Evolutionary conservation across 2,113 vertebrate genomes (phyloP).

Genomic region (Oreochromis aureus): DNA sequence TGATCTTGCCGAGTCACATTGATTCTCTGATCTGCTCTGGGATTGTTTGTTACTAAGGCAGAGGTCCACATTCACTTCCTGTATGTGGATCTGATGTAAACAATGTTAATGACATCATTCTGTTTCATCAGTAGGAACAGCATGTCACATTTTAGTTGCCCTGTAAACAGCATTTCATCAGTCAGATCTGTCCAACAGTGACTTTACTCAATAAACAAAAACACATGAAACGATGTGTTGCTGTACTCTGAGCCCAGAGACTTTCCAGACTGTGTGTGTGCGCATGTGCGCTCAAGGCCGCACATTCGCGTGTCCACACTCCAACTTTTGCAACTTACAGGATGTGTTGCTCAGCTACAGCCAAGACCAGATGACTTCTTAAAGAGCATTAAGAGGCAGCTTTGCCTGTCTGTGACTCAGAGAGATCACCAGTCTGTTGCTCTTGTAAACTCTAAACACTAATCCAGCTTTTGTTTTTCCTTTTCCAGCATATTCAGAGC

Average conservation of each 20-base stretch:
- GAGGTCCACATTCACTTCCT: not conserved
- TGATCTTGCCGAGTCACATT: not conserved
- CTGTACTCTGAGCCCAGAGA: not conserved
- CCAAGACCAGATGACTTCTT: not conserved
- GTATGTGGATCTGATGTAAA: not conserved
- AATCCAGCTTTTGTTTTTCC: not conserved
- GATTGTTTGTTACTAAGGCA: not conserved
- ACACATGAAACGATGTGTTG: not conserved
- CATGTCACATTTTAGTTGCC: not conserved
- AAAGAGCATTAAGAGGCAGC: not conserved
- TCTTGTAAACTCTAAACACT: not conserved
- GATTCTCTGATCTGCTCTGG: not conserved
- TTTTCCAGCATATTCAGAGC: not conserved
- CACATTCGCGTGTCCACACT: not conserved
- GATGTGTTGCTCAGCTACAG: not conserved
- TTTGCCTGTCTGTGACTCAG: not conserved
- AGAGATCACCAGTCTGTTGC: not conserved
- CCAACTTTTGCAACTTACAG: constrained; percentile 1
- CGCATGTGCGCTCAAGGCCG: not conserved
- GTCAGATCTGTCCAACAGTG: not conserved
- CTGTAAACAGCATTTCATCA: not conserved
- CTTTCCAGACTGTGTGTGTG: not conserved
- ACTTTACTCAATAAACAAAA: constrained; percentile 10
- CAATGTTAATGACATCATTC: not conserved
- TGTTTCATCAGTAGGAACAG: not conserved